Evolutionary conservation across 2,888 invertebrate genomes (phyloP).

Genomic region (Zonitis immaculata): DNA sequence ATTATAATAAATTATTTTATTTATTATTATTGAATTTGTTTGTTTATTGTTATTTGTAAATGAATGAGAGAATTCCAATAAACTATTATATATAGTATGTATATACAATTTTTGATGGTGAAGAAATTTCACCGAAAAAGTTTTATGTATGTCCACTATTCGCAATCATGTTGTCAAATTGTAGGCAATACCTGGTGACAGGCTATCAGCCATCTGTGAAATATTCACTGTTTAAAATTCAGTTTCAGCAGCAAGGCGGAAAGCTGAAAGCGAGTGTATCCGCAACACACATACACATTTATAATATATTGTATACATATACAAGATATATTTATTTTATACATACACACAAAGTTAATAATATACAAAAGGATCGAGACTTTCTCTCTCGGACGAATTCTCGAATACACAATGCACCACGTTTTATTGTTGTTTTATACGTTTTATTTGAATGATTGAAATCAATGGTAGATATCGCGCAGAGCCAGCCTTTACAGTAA

Average conservation of each 20-base stretch:
- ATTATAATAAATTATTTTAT: no score
- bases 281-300: constrained; percentile 26
- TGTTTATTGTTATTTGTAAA: no score
- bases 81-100: no score
- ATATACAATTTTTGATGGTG: no score
- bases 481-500: not conserved
- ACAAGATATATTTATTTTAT: not conserved
- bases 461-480: not conserved
- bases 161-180: constrained; percentile 45
- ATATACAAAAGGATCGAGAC: not conserved
- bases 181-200: constrained; percentile 39
- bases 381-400: constrained; percentile 13
- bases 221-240: constrained; percentile 43
- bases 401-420: constrained; percentile 12
- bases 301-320: no score
- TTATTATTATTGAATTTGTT: no score
- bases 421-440: not conserved
- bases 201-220: constrained; percentile 38
- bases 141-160: constrained; percentile 33
- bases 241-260: constrained; percentile 33
- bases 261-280: constrained; percentile 29
- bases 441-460: not conserved
- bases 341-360: not conserved
- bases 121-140: no score
- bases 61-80: no score